Conservation (phyloP, 2,797 vertebrate genomes). For the Avahi laniger region DNA sequence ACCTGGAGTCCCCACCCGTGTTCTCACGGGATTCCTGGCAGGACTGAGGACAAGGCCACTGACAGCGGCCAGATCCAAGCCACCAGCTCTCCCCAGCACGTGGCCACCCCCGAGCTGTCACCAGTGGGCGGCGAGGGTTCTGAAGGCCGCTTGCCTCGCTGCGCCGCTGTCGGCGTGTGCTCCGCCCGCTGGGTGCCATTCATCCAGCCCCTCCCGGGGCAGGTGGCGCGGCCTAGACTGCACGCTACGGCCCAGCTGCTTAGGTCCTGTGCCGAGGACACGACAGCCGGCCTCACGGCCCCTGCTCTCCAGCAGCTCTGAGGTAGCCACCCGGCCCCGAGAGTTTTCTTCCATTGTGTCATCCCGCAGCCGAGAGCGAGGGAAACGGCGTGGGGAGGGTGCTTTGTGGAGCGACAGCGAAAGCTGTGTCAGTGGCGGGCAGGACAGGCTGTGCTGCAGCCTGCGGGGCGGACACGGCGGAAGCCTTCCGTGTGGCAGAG, state of each 20-base stretch:
- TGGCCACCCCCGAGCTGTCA: background rate
- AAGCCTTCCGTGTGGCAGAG: background rate
- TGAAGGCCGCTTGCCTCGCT: background rate
- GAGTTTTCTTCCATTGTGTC: background rate
- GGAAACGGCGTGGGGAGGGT: background rate
- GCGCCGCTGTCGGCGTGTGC: background rate
- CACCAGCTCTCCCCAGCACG: background rate
- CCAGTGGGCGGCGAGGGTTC: background rate
- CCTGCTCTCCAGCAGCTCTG: background rate
- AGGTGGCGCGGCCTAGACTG: fast-evolving
- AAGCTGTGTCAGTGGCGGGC: background rate
- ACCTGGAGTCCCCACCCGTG: background rate
- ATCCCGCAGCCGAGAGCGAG: background rate
- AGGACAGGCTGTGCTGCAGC: background rate
- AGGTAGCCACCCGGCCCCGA: fast-evolving
- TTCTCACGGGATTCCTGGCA: background rate
- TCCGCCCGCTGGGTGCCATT: fast-evolving
- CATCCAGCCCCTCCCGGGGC: no score
- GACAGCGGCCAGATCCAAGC: background rate
- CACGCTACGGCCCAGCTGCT: background rate
- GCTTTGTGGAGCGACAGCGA: background rate
- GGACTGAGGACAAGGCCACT: background rate
- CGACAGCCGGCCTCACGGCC: background rate
- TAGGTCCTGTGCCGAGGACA: background rate
- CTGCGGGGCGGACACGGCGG: background rate